A percentile compares a stretch with the other conserved stretches of the same genome.
Conservation (phyloP, 1,140 invertebrate species). For the Drosophila sproati region DNA sequence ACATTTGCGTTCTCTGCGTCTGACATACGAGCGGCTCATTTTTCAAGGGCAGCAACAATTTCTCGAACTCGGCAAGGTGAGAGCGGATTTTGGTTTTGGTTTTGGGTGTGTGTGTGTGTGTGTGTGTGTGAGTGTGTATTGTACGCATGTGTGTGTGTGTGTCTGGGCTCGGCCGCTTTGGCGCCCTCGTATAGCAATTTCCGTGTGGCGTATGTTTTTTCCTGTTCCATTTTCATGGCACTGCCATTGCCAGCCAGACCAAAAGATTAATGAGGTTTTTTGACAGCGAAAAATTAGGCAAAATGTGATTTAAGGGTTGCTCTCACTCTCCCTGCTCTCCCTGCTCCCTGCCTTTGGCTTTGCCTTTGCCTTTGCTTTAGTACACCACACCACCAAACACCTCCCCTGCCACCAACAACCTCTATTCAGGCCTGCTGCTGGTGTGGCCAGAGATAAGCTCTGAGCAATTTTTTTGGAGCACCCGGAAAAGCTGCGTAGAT, state of each 20-base stretch:
- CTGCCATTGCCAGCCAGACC: slow-evolving; percentile 72
- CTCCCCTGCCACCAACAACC: too few species aligned
- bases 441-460: slow-evolving; percentile 75
- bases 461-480: slow-evolving; percentile 15
- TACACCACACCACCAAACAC: too few species aligned
- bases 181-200: slow-evolving; percentile 73
- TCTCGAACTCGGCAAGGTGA: slow-evolving; percentile 61
- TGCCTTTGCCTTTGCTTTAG: slow-evolving; percentile 30
- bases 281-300: slow-evolving; percentile 83
- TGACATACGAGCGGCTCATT: slow-evolving; percentile 77
- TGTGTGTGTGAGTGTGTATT: slow-evolving; percentile 8
- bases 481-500: slow-evolving; percentile 53
- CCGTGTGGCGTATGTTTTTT: slow-evolving; percentile 76
- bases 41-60: slow-evolving; percentile 74
- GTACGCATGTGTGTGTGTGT: slow-evolving; percentile 41
- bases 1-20: slow-evolving; percentile 41
- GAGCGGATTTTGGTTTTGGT: slow-evolving; percentile 42
- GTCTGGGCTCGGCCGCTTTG: slow-evolving; percentile 33
- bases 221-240: slow-evolving; percentile 76
- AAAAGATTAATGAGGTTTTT: slow-evolving; percentile 82
- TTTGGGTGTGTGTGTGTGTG: slow-evolving; percentile 12
- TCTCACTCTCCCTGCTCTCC: slow-evolving; percentile 9
- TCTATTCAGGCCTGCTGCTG: slow-evolving; percentile 15
- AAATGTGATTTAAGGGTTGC: slow-evolving; percentile 83
- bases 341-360: slow-evolving; percentile 12